These are phyloP conservation scores for Endotricha flammealis DNA, from an alignment of 2,888 invertebrate genomes.

Conservation along the genomic window DNA sequence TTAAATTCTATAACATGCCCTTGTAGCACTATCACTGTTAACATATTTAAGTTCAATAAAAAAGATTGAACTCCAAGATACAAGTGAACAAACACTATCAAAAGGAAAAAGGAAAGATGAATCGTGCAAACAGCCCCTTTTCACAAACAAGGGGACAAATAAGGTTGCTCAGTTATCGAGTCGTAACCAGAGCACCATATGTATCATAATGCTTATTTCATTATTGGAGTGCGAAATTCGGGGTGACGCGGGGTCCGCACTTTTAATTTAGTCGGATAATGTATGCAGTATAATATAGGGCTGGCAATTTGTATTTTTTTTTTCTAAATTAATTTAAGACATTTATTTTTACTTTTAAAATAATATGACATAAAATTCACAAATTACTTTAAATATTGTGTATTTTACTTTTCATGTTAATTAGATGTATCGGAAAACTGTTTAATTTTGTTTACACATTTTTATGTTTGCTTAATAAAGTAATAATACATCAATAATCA, in stretches of 20 bases:
- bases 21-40: too few relatives aligned
- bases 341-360: too few relatives aligned
- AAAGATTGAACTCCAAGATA: background rate
- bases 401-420: too few relatives aligned
- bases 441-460: too few relatives aligned
- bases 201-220: conserved; percentile 72
- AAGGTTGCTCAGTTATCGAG: conserved; percentile 56
- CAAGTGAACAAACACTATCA: conserved; percentile 2
- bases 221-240: conserved; percentile 44
- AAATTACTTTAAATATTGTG: too few relatives aligned
- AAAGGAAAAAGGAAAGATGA: conserved; percentile 18
- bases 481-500: too few relatives aligned
- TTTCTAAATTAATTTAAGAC: too few relatives aligned
- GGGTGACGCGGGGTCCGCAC: conserved; percentile 60
- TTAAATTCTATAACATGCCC: too few relatives aligned
- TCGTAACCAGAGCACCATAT: conserved; percentile 64
- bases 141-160: conserved; percentile 51
- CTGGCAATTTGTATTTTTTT: conserved; percentile 26
- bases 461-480: too few relatives aligned
- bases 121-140: conserved; percentile 36
- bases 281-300: conserved; percentile 57
- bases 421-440: too few relatives aligned
- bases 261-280: conserved; percentile 77
- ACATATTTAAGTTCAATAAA: conserved; percentile 12
- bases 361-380: too few relatives aligned